phyloP scores from a whole-genome alignment of 2,113 vertebrate species.

The Oxyura jamaicensis region DNA sequence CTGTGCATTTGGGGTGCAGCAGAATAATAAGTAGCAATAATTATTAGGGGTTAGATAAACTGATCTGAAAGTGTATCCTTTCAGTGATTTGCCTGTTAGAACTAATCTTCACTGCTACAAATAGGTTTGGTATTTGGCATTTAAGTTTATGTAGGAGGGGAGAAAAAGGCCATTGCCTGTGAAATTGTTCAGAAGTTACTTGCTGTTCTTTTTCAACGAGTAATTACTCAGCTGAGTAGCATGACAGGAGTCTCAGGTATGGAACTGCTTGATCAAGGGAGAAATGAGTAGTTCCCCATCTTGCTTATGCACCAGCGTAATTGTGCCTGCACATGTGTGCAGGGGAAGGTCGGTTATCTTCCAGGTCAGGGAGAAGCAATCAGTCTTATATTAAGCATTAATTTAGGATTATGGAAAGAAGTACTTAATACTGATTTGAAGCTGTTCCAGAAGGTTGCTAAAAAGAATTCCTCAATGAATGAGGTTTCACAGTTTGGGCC shows the following conservation, averaged over 20 bases:
- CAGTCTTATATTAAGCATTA: background rate
- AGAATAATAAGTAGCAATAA: background rate
- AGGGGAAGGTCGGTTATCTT: background rate
- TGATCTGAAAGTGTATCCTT: constrained; percentile 5
- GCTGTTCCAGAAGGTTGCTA: background rate
- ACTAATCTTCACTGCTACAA: constrained; percentile 34
- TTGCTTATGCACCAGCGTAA: background rate
- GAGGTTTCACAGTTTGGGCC: background rate
- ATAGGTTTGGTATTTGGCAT: constrained; percentile 61
- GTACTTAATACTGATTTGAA: background rate
- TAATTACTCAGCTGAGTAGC: constrained; percentile 34
- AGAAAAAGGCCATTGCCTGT: background rate
- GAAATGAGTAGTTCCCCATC: background rate
- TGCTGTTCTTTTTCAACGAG: constrained; percentile 37
- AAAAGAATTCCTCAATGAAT: background rate
- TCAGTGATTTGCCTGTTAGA: background rate
- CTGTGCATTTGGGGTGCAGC: background rate
- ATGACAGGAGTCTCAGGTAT: background rate
- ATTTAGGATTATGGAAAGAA: background rate
- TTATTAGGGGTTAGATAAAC: background rate
- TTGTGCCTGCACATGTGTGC: background rate
- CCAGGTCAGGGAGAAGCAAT: background rate
- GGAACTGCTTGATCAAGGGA: background rate
- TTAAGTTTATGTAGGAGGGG: constrained; percentile 42
- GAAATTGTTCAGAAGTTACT: constrained; percentile 43